These are phyloP conservation scores for Steromphala cineraria DNA, from an alignment of 2,888 invertebrate genomes.

Conservation along the genomic window DNA sequence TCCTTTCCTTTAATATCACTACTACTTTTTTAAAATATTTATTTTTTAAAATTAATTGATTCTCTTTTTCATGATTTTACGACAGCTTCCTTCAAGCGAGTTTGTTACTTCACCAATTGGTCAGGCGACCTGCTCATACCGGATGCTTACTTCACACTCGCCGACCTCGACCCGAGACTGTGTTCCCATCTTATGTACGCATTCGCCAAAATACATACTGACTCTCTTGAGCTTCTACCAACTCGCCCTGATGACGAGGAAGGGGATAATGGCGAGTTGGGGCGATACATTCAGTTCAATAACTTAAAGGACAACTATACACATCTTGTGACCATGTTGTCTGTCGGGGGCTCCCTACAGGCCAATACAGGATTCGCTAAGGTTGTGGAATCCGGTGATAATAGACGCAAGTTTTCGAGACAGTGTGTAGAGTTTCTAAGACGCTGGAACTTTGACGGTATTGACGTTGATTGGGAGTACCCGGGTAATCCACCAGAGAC, in stretches of 20 bases:
- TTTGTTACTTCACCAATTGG: conserved; percentile 66
- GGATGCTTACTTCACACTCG: conserved; percentile 73
- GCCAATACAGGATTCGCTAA: conserved; percentile 47
- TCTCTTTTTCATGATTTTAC: background rate
- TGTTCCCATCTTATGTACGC: conserved; percentile 98
- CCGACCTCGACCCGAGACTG: conserved; percentile 93
- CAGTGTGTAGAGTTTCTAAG: conserved; percentile 52
- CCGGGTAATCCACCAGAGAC: conserved; percentile 49
- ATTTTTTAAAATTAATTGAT: too few relatives aligned
- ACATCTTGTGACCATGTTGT: conserved; percentile 60
- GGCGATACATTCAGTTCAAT: conserved; percentile 54
- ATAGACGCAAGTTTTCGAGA: conserved; percentile 53
- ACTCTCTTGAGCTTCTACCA: conserved; percentile 82
- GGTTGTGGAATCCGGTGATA: conserved; percentile 38
- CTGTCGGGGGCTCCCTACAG: conserved; percentile 60
- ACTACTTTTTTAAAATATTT: too few relatives aligned
- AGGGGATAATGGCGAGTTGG: conserved; percentile 14
- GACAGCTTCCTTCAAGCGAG: conserved; percentile 30
- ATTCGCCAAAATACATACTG: conserved; percentile 97
- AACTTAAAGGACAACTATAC: conserved; percentile 54
- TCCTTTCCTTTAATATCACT: too few relatives aligned
- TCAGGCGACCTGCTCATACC: conserved; percentile 48
- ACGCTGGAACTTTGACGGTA: conserved; percentile 62
- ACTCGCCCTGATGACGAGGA: conserved; percentile 32
- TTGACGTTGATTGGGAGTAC: conserved; percentile 71